Evolutionary conservation across 2,113 vertebrate genomes (phyloP), one percentile per base, ranked within the genome.

Genomic region (Conger conger): DNA sequence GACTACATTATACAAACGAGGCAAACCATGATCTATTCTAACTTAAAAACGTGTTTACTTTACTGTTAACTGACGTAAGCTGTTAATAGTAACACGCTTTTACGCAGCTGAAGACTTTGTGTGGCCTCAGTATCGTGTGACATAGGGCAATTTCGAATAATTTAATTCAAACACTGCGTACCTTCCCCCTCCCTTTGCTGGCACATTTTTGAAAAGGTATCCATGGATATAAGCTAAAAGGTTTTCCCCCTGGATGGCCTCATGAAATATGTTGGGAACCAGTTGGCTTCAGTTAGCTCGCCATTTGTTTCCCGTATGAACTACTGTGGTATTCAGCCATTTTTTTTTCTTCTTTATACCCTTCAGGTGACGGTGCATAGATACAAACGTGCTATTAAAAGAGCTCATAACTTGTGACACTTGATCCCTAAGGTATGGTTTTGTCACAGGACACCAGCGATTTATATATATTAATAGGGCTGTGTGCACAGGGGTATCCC

Each of bases 181-280:
- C 82, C 18, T 9, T 7, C 68, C 23, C 50, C 20, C 36, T 20
- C 5, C 76, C 50, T 83, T 38, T 83, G 33, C 73, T 33, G 73
- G n/a, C 30, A 50, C 68, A 30, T 73, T 73, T 73, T 73, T 73
- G 0, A 78, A 80, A 36, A 35, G 45, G 50, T 81, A 20, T 36
- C 79, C 37, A 30, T 80, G 79, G 18, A 38, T 79, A 45, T 18
- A n/a, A 40, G 15, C n/a, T 17, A 57, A 81, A 33, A 36, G 50
- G 80, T 81, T 35, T 81, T 4, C 79, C 80, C 50, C 45, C 33
- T 30, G n/a, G 45, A 37, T 81, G 80, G 80, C 80, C 80, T 33
- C 42, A 33, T 81, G 80, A 81, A 81, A 81, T 81, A 33, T 33
- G 45, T n/a, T 18, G 33, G 76, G 3, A 54, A 57, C 42, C 15